phyloP scores from a whole-genome alignment of 1,140 invertebrate species.

The Trialeurodes vaporariorum region DNA sequence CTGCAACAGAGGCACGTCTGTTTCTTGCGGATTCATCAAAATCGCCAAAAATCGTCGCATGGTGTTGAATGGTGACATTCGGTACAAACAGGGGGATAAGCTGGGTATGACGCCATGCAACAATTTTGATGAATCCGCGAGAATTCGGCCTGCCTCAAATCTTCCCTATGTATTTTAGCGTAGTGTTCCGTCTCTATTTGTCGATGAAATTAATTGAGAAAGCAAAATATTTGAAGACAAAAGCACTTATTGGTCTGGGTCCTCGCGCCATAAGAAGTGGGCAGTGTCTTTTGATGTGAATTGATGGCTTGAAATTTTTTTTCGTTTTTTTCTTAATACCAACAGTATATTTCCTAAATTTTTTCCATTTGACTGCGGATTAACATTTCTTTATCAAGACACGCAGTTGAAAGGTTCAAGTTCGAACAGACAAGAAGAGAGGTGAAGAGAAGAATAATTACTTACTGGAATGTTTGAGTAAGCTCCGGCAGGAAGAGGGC shows the following conservation, averaged over 20 bases:
- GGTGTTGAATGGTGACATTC: not conserved
- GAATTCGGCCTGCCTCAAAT: no score
- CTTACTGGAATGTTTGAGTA: constrained; percentile 38
- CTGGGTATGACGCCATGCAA: not conserved
- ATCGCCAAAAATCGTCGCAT: no score
- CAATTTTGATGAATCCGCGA: not conserved
- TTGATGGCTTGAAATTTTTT: no score
- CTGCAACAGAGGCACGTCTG: no score
- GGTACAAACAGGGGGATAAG: not conserved
- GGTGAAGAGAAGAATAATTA: constrained; percentile 5
- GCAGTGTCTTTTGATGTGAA: not conserved
- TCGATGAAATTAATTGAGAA: no score
- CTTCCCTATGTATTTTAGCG: no score
- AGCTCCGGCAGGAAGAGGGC: constrained; percentile 40
- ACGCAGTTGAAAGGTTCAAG: not conserved
- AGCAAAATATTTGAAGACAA: no score
- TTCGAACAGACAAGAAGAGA: not conserved
- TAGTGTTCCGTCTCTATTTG: no score
- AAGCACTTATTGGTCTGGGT: no score
- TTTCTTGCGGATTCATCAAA: no score
- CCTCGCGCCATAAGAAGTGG: no score
- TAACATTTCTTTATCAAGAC: not conserved
- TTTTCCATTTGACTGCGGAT: not conserved
- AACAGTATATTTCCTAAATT: not conserved
- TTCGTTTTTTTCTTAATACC: no score